phyloP scores from a whole-genome alignment of 2,888 invertebrate genomes.

The Drosophila acutilabella region DNA sequence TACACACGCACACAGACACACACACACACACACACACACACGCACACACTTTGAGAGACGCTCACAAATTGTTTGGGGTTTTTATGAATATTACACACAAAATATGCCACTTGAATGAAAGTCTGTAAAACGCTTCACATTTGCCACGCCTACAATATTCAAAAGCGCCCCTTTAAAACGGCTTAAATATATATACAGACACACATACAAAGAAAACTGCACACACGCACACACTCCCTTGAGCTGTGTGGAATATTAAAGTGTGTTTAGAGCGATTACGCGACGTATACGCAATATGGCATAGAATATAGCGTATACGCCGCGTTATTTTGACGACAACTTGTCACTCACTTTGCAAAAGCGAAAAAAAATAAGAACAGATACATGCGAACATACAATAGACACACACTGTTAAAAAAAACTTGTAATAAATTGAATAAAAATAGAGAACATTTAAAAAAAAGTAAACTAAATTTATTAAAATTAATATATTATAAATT shows the following conservation, averaged over 20 bases:
- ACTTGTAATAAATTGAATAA: too few relatives aligned
- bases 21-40: conserved; percentile 19
- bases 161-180: conserved; percentile 14
- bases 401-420: neutral
- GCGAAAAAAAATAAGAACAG: neutral
- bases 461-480: too few relatives aligned
- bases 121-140: conserved; percentile 44
- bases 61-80: conserved; percentile 31
- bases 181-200: conserved; percentile 38
- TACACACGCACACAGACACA: conserved; percentile 24
- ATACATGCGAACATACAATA: neutral
- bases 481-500: too few relatives aligned
- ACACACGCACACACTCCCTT: conserved; percentile 8
- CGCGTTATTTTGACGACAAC: conserved; percentile 54
- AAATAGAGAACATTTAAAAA: too few relatives aligned
- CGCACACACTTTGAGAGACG: neutral
- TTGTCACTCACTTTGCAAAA: conserved; percentile 62
- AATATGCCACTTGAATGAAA: conserved; percentile 66
- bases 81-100: conserved; percentile 65
- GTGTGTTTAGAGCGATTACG: conserved; percentile 29
- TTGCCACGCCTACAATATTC: conserved; percentile 26
- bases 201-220: neutral
- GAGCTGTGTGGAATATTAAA: conserved; percentile 44
- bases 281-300: conserved; percentile 52
- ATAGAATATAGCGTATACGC: conserved; percentile 40